These are phyloP conservation scores for Hippocampus barbouri DNA, from an alignment of 2,113 vertebrate genomes.

Conservation along the genomic window DNA sequence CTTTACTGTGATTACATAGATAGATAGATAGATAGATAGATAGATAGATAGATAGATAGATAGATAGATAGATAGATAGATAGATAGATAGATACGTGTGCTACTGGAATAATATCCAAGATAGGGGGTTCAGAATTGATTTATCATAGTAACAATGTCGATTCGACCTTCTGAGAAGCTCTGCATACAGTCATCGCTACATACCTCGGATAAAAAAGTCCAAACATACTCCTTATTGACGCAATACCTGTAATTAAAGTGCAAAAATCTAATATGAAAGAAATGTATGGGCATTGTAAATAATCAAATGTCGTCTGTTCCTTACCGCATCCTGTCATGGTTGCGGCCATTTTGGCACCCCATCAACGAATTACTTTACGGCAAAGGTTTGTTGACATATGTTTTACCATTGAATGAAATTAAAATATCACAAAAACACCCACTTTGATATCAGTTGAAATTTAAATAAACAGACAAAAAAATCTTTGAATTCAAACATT, in stretches of 20 bases:
- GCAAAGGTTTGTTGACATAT: neutral
- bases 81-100: too few relatives aligned
- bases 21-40: too few relatives aligned
- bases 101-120: too few relatives aligned
- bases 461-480: too few relatives aligned
- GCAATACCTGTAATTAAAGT: constrained; percentile 43
- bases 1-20: too few relatives aligned
- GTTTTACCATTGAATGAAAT: neutral
- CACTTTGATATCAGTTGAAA: too few relatives aligned
- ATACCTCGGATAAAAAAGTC: constrained; percentile 56
- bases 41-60: too few relatives aligned
- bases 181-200: constrained; percentile 6
- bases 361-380: constrained; percentile 44
- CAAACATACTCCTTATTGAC: constrained; percentile 42
- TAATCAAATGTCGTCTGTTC: constrained; percentile 1
- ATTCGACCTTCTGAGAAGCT: neutral
- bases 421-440: too few relatives aligned
- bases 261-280: neutral
- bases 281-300: neutral
- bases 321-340: constrained; percentile 63
- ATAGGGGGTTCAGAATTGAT: neutral
- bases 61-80: too few relatives aligned
- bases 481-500: too few relatives aligned
- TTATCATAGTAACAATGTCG: neutral
- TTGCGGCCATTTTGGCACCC: constrained; percentile 64